Evolutionary conservation across 2,113 vertebrate species (phyloP).

Genomic region (Grallaria varia): DNA sequence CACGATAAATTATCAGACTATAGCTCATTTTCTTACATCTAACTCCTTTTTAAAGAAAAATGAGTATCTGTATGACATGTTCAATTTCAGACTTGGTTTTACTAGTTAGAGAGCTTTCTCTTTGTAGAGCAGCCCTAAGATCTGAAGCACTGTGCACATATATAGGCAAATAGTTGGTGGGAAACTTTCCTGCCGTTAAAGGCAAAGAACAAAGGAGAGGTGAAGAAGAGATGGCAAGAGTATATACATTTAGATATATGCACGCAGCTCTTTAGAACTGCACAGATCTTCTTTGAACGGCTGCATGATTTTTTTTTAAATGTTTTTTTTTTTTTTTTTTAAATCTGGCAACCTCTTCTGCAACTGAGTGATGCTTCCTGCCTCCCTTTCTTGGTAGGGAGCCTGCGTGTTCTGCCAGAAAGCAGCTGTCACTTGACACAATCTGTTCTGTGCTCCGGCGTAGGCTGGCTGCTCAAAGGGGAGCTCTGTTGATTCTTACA

Average conservation of each 20-base stretch:
- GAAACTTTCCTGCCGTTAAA: background rate
- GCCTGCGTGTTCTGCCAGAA: slow-evolving; percentile 37
- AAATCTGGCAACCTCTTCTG: slow-evolving; percentile 6
- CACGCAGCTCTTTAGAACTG: background rate
- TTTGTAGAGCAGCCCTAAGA: background rate
- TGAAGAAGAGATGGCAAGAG: background rate
- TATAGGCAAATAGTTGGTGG: background rate
- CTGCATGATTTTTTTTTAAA: background rate
- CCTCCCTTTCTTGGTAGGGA: slow-evolving; percentile 30
- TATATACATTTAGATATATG: background rate
- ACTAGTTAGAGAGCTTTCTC: background rate
- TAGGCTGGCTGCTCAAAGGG: slow-evolving; percentile 66
- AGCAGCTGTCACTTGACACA: slow-evolving; percentile 62
- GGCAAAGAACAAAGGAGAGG: background rate
- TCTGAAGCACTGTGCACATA: background rate
- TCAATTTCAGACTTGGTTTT: background rate
- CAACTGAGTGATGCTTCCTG: slow-evolving; percentile 59
- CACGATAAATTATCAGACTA: background rate
- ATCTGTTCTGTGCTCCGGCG: slow-evolving; percentile 48
- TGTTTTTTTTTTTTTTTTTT: background rate
- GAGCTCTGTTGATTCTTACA: slow-evolving; percentile 67
- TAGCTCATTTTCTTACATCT: background rate
- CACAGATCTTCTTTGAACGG: background rate
- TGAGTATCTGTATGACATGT: background rate
- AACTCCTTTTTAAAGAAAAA: background rate